Percentiles rank a stretch among this genome's conserved stretches.
phyloP scores from a whole-genome alignment of 64 coral and sea anemone genomes.

The Acropora tenuis region DNA sequence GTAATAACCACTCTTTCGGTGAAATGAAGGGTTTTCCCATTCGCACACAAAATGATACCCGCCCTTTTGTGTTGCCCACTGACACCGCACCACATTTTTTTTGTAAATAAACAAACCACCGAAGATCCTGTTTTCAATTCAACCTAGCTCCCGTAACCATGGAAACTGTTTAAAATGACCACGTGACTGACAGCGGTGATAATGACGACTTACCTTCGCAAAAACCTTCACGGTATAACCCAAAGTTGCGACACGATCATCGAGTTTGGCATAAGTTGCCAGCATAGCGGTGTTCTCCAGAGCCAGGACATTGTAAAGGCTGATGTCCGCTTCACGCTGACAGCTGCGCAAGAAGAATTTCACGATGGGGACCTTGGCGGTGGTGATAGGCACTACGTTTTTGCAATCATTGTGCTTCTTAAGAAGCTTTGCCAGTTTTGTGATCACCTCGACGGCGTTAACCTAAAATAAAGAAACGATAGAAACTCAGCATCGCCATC shows the following conservation, averaged over 20 bases:
- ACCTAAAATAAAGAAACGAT: conserved; percentile 7
- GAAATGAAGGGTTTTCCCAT: no score
- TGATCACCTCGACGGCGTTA: conserved; percentile 70
- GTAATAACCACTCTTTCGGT: no score
- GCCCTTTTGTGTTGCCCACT: no score
- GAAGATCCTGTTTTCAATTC: no score
- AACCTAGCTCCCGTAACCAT: no score
- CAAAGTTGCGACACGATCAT: conserved; percentile 77
- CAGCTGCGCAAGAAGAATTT: conserved; percentile 88
- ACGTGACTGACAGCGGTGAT: not conserved
- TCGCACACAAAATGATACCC: no score
- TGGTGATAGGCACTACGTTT: conserved; percentile 84
- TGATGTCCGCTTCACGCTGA: conserved; percentile 90
- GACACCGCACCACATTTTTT: no score
- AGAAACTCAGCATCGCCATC: not conserved
- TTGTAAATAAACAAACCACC: no score
- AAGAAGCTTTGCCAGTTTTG: conserved; percentile 58
- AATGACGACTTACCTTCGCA: conserved; percentile 75
- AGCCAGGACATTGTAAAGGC: conserved; percentile 90
- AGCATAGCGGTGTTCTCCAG: conserved; percentile 88
- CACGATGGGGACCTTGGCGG: conserved; percentile 98
- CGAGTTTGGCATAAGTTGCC: conserved; percentile 79
- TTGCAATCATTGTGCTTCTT: conserved; percentile 77
- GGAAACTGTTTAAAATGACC: no score
- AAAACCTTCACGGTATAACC: conserved; percentile 96